These are phyloP conservation scores for Catharus bicknelli DNA, from an alignment of 2,113 vertebrate species.

Conservation along the genomic window DNA sequence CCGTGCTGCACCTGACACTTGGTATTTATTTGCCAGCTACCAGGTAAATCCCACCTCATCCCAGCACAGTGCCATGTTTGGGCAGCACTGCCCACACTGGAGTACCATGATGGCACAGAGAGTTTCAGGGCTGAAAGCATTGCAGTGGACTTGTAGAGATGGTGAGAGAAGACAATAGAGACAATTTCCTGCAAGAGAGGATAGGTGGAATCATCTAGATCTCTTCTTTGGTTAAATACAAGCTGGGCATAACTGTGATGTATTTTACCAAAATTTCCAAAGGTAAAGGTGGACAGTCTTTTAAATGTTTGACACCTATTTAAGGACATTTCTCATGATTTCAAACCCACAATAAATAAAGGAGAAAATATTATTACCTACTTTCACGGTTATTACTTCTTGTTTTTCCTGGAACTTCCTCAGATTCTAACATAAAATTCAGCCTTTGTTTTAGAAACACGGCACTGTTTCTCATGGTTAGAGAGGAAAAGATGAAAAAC, in stretches of 20 bases:
- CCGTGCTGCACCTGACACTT: not conserved
- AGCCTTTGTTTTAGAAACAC: not conserved
- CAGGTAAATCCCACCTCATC: not conserved
- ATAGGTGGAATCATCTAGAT: not conserved
- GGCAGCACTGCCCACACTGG: not conserved
- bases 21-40: not conserved
- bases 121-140: not conserved
- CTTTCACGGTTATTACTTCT: not conserved
- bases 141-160: not conserved
- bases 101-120: not conserved
- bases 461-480: not conserved
- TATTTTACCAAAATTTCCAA: not conserved
- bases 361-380: not conserved
- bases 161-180: not conserved
- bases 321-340: not conserved
- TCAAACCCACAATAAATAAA: not conserved
- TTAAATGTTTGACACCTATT: not conserved
- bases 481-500: not conserved
- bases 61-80: not conserved
- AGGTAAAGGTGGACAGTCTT: not conserved
- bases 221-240: not conserved
- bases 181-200: not conserved
- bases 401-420: not conserved
- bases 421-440: not conserved
- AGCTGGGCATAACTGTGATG: not conserved